These are phyloP conservation scores for Astropecten irregularis DNA, from an alignment of 53 echinoderm and acorn worm genomes.

Conservation along the genomic window DNA sequence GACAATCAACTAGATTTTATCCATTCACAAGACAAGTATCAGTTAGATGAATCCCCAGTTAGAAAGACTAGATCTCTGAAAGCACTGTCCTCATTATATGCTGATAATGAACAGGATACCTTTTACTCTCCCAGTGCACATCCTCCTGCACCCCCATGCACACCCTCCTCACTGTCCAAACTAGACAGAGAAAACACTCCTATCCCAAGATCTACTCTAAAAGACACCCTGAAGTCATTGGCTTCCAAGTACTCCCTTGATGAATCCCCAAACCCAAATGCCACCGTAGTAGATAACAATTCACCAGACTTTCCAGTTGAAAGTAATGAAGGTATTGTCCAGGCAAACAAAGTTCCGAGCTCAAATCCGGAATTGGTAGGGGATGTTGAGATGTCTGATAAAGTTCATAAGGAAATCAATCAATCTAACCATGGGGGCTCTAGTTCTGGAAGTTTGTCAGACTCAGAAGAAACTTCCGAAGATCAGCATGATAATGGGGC, in stretches of 20 bases:
- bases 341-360: background rate
- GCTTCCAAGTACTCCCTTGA: constrained; percentile 22
- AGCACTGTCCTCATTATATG: constrained; percentile 43
- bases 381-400: background rate
- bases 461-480: too few relatives aligned
- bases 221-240: constrained; percentile 31
- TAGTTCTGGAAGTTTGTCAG: background rate
- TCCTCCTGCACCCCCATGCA: background rate
- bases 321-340: background rate
- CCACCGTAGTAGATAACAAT: background rate
- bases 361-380: background rate
- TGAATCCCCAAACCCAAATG: background rate
- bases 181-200: background rate
- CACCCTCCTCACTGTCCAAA: constrained; percentile 15
- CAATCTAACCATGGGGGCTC: background rate
- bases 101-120: background rate
- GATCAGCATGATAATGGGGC: too few relatives aligned
- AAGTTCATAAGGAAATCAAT: too few relatives aligned
- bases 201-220: background rate
- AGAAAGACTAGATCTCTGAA: constrained; percentile 49
- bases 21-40: background rate
- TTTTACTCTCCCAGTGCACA: constrained; percentile 14
- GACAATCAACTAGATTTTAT: too few relatives aligned
- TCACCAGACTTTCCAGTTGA: too few relatives aligned
- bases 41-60: background rate